Base-by-base conservation (phyloP, 2,797 vertebrate species). In the Spinibarbus caldwelli region DNA sequence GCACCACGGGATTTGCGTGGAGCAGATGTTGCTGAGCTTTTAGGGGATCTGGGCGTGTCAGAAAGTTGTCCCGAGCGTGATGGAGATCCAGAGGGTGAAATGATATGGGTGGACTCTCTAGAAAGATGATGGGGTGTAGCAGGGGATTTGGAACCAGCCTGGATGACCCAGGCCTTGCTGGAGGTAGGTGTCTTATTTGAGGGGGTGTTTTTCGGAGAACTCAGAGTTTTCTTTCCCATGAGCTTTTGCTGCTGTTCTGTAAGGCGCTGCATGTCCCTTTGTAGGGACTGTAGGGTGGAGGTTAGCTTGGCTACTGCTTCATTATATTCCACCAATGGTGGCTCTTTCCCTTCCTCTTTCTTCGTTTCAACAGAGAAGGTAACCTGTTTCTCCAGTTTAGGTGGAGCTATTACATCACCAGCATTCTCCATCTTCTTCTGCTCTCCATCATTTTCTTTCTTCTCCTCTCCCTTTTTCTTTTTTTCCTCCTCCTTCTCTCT, bases 221-320 rank as follows among this genome's bases (percentile, higher is more conserved):
- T 64, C 87, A 88, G 29, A 2, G 91, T 34, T 80, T 89, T 92
- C 2, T 95, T 95, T 75, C 92, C 94, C 94, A 98, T 93, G 4
- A 98, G 94, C 80, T 93, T 94, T 82, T 97, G 95, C 71, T 98
- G 97, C 91, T 98, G 97, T 49, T 97, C 96, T 0, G 97, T 97
- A 26, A 98, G 94, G 80, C 96, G 95, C 90, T 97, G 96, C 97
- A 98, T 98, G 91, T 98, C 97, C 70, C 91, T 92, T 86, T 98
- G 97, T 19, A 98, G 91, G 0, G 95, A 96, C 87, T 94, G 95
- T 85, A 98, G 89, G 0, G 97, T 96, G 0, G 96, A 94, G 70
- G 95, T 97, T 78, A 98, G 93, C 84, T 97, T 97, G 85, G 95
- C 95, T 78, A 98, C 97, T 0, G 97, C 97, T n/a, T 95, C 95